Conservation (phyloP, 2,888 invertebrate species). For the Dicyrtomina minuta region DNA sequence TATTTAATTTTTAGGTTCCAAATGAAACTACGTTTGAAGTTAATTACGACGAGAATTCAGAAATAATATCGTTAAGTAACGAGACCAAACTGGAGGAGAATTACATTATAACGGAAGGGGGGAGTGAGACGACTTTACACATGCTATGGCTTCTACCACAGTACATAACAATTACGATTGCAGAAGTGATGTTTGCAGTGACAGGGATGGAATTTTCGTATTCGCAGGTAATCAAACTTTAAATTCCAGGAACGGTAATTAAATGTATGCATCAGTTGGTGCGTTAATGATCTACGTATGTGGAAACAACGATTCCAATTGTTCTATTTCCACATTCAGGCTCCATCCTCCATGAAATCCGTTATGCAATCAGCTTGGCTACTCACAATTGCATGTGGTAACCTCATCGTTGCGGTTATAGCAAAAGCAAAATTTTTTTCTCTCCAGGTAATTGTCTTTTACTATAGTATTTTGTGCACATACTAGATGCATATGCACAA, state of each 20-base stretch:
- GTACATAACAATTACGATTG: conserved; percentile 86
- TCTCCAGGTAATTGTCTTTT: conserved; percentile 58
- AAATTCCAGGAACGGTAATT: background rate
- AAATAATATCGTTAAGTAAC: background rate
- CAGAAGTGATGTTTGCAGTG: conserved; percentile 93
- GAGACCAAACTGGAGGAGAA: too few species aligned
- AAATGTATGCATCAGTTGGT: background rate
- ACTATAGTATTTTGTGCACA: too few species aligned
- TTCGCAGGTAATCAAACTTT: conserved; percentile 64
- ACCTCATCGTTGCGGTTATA: conserved; percentile 62
- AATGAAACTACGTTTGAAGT: background rate
- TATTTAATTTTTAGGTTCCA: background rate
- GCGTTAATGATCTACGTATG: background rate
- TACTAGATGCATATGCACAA: too few species aligned
- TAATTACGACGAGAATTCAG: background rate
- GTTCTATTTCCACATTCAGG: conserved; percentile 54
- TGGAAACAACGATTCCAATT: background rate
- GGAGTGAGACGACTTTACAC: conserved; percentile 59
- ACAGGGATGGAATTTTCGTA: conserved; percentile 95
- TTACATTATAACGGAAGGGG: too few species aligned
- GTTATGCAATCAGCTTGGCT: conserved; percentile 64
- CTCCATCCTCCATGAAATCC: conserved; percentile 63
- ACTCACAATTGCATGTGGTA: conserved; percentile 62
- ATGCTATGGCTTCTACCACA: conserved; percentile 84
- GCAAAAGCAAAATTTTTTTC: conserved; percentile 57